phyloP scores from a whole-genome alignment of 2,888 invertebrate species.

The Ectobius pallidus region DNA sequence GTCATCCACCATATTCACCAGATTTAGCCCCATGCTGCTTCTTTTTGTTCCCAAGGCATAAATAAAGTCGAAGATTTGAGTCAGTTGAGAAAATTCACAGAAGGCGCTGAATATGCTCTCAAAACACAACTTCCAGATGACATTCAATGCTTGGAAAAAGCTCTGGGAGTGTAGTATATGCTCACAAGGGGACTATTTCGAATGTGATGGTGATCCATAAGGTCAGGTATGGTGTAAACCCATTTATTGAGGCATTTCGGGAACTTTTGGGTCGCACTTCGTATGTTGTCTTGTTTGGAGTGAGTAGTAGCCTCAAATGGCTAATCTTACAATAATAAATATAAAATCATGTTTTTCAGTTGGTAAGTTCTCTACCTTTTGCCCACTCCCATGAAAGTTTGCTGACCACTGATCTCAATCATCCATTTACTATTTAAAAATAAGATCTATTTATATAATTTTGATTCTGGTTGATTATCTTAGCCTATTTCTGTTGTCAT shows the following conservation, averaged over 20 bases:
- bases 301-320: too few species aligned
- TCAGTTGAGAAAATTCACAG: background rate
- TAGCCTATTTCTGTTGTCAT: too few species aligned
- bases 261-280: slow-evolving; percentile 1
- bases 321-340: too few species aligned
- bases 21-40: background rate
- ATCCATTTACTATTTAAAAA: too few species aligned
- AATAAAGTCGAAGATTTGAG: background rate
- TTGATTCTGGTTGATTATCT: too few species aligned
- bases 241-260: background rate
- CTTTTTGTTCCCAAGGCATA: background rate
- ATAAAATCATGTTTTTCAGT: too few species aligned
- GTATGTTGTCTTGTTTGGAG: background rate
- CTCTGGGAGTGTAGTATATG: background rate
- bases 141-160: background rate
- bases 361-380: too few species aligned
- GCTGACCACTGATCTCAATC: too few species aligned
- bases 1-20: background rate
- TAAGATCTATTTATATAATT: too few species aligned
- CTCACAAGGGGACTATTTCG: background rate
- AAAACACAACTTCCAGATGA: background rate
- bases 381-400: too few species aligned
- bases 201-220: background rate
- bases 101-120: background rate
- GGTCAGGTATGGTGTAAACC: background rate